A percentile compares a stretch with the other conserved stretches of the same genome.
phyloP scores from a whole-genome alignment of 2,888 invertebrate species.

The Andrena chrysosceles region DNA sequence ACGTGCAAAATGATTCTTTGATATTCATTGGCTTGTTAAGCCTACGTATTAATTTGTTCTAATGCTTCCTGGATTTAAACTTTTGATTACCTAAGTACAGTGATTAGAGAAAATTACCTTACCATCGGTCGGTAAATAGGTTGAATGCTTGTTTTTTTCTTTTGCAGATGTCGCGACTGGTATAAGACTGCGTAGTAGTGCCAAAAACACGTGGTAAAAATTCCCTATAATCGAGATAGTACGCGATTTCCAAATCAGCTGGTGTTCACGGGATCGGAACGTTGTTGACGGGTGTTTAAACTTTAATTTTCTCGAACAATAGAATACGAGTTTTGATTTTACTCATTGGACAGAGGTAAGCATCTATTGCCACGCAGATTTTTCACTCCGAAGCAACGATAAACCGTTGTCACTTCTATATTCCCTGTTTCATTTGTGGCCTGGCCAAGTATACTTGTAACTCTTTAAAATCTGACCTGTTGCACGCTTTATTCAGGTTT shows the following conservation, averaged over 20 bases:
- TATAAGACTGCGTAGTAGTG: not conserved
- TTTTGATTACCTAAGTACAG: too few relatives aligned
- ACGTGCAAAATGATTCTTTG: too few relatives aligned
- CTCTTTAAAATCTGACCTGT: constrained; percentile 39
- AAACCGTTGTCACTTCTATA: not conserved
- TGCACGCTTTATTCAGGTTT: constrained; percentile 42
- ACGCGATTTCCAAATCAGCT: constrained; percentile 42
- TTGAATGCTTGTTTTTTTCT: not conserved
- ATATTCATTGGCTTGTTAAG: too few relatives aligned
- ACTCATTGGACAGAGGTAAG: not conserved
- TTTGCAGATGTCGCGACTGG: constrained; percentile 10
- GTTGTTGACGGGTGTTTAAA: constrained; percentile 38
- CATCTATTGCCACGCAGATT: not conserved
- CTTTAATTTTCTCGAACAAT: constrained; percentile 26
- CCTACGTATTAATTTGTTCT: too few relatives aligned
- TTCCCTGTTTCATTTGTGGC: not conserved
- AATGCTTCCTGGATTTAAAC: too few relatives aligned
- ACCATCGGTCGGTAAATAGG: not conserved
- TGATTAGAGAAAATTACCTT: too few relatives aligned
- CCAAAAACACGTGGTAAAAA: constrained; percentile 20
- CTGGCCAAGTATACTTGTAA: constrained; percentile 27
- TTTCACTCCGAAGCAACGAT: not conserved
- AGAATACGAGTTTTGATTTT: not conserved
- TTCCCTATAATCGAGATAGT: constrained; percentile 7
- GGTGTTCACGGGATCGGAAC: constrained; percentile 14